Percentiles rank a stretch among this genome's conserved stretches.
These are phyloP conservation scores for Tetheella fluctuosa DNA, from an alignment of 2,888 invertebrate genomes.

Conservation along the genomic window DNA sequence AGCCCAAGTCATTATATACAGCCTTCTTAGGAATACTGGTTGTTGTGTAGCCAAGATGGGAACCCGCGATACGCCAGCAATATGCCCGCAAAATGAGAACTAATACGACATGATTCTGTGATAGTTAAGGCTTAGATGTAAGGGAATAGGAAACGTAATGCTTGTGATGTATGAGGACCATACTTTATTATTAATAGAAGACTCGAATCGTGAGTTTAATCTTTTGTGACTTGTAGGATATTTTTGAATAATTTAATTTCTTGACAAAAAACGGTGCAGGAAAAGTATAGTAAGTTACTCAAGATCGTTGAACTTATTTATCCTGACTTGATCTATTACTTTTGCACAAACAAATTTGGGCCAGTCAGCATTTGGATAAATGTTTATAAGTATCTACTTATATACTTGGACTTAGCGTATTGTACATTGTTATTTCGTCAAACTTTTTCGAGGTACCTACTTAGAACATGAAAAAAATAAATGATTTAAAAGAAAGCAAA, in stretches of 20 bases:
- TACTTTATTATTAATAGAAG: constrained; percentile 17
- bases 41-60: constrained; percentile 33
- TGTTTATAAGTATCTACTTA: too few relatives aligned
- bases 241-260: neutral
- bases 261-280: neutral
- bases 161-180: constrained; percentile 39
- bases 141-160: constrained; percentile 38
- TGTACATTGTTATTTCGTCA: neutral
- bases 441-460: neutral
- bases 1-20: constrained; percentile 29
- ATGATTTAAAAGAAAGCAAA: constrained; percentile 13
- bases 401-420: too few relatives aligned
- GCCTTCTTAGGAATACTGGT: constrained; percentile 26
- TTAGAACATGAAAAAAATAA: neutral
- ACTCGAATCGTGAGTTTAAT: neutral
- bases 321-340: too few relatives aligned
- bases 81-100: constrained; percentile 59
- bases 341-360: too few relatives aligned
- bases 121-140: constrained; percentile 51
- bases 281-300: too few relatives aligned
- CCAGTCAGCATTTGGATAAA: neutral
- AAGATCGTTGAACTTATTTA: too few relatives aligned
- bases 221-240: neutral
- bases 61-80: constrained; percentile 48
- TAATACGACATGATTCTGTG: constrained; percentile 68